Evolutionary conservation across 2,888 invertebrate species (phyloP), one percentile per base, ranked within the genome.

Genomic region (Heliconius sara): DNA sequence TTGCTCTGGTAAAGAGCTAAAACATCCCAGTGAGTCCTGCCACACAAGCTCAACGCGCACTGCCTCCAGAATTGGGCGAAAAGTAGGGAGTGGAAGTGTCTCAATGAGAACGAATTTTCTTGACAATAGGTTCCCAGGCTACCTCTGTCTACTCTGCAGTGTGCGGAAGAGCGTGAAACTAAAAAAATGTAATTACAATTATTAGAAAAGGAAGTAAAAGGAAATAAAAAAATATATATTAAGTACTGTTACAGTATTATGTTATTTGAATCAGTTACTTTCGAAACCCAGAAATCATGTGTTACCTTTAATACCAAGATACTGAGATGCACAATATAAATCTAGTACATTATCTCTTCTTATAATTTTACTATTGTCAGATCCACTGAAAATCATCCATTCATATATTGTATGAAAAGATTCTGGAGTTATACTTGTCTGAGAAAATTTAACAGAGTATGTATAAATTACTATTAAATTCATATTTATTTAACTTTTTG

Each of bases 401-500:
- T 97, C 97, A 90, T 98, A 98, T 77, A 97, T 96, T 82, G 96
- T 96, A 74, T 96, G 96, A 87, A 98, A 98, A 1, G 97, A 96
- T 82, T 95, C 92, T 0, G 96, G 91, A 2, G 95, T 93, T 0
- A 96, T 95, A 81, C 89, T 93, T 39, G 90, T 87, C 89, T 95
- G 81, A 70, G 86, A 87, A 78, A 80, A 34, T 76, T 67, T 78
- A 75, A 57, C 52, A 27, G 57, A 60, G 2, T 60, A n/a, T 52
- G 1, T 22, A 16, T 30, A 57, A 22, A 22, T 57, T 5, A 43
- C 0, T 25, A n/a, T 16, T 16, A 34, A 9, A 65, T 5, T 25
- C 3, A 25, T 25, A 43, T 39, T 25, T 19, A 65, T 25, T 30
- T 34, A 3, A 57, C 13, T 47, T 25, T 47, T 34, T 30, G n/a